These are phyloP conservation scores for Oscheius sp. DNA, from an alignment of 2,888 invertebrate species.

Conservation along the genomic window DNA sequence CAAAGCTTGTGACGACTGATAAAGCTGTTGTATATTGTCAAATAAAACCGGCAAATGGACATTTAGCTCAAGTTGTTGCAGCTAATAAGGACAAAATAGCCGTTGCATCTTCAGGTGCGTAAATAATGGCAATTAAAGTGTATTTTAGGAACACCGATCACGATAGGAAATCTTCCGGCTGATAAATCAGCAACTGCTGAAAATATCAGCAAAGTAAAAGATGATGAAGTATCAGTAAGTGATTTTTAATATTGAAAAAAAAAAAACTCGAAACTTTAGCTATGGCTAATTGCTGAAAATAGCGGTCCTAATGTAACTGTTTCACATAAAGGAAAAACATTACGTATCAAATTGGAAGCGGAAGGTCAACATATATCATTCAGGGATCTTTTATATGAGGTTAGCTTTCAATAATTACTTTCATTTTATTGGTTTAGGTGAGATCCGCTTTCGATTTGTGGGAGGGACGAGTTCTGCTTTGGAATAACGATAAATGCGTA, in stretches of 20 bases:
- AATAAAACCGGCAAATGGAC: slow-evolving; percentile 51
- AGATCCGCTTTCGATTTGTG: slow-evolving; percentile 54
- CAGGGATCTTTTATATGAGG: slow-evolving; percentile 34
- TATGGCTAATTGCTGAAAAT: slow-evolving; percentile 52
- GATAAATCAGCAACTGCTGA: slow-evolving; percentile 48
- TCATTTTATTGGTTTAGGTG: slow-evolving; percentile 38
- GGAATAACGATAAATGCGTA: slow-evolving; percentile 42
- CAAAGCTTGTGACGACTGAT: slow-evolving; percentile 65
- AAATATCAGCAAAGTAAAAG: slow-evolving; percentile 58
- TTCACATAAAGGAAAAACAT: neutral
- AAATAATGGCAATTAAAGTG: neutral
- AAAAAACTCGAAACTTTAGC: slow-evolving; percentile 37
- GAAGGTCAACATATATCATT: slow-evolving; percentile 19
- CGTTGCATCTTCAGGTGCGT: slow-evolving; percentile 31
- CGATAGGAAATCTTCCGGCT: slow-evolving; percentile 42
- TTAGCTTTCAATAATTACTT: neutral
- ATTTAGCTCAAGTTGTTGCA: slow-evolving; percentile 48
- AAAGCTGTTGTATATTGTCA: slow-evolving; percentile 56
- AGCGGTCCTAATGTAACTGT: slow-evolving; percentile 15
- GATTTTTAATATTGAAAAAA: neutral
- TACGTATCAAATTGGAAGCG: slow-evolving; percentile 15
- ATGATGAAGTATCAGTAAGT: slow-evolving; percentile 58
- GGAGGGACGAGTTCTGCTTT: slow-evolving; percentile 46
- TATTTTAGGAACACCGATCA: slow-evolving; percentile 46
- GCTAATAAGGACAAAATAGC: slow-evolving; percentile 45